These are phyloP conservation scores for Caenorhabditis sp. DNA, from an alignment of 2,888 invertebrate genomes.

Conservation along the genomic window DNA sequence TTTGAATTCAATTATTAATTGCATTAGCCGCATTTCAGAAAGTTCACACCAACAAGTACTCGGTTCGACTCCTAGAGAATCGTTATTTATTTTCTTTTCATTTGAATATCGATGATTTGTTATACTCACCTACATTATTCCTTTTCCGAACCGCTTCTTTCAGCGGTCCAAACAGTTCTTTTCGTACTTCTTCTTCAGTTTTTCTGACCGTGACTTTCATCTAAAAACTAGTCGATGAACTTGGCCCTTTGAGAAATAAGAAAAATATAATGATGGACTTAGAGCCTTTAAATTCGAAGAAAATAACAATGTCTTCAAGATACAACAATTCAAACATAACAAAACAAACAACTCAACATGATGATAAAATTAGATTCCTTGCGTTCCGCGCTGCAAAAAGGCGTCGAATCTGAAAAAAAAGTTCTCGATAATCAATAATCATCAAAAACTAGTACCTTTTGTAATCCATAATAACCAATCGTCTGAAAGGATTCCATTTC, in stretches of 20 bases:
- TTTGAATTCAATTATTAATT: conserved; percentile 24
- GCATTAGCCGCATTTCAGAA: conserved; percentile 21
- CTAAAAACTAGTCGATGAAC: conserved; percentile 4
- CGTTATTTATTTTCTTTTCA: not conserved
- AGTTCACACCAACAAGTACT: conserved; percentile 34
- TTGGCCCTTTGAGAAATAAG: not conserved
- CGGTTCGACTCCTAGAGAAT: conserved; percentile 17
- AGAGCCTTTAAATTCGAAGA: not conserved
- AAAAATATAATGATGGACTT: not conserved
- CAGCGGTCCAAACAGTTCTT: conserved; percentile 21
- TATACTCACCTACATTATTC: conserved; percentile 2
- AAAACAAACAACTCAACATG: conserved; percentile 5
- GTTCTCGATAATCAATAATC: not conserved
- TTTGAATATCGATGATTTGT: too few species aligned
- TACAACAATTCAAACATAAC: conserved; percentile 7
- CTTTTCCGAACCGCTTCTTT: conserved; percentile 19
- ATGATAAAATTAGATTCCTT: conserved; percentile 8
- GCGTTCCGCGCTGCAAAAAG: conserved; percentile 19
- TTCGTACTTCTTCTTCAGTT: conserved; percentile 18
- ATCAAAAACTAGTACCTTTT: conserved; percentile 8
- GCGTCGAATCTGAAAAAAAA: conserved; percentile 16
- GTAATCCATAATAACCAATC: conserved; percentile 51
- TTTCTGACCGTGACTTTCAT: conserved; percentile 24
- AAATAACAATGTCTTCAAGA: not conserved
- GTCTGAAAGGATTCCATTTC: conserved; percentile 58